Evolutionary conservation across 2,888 invertebrate genomes (phyloP), one percentile per base, ranked within the genome.

Genomic region (Leptinotarsa peninsularis): DNA sequence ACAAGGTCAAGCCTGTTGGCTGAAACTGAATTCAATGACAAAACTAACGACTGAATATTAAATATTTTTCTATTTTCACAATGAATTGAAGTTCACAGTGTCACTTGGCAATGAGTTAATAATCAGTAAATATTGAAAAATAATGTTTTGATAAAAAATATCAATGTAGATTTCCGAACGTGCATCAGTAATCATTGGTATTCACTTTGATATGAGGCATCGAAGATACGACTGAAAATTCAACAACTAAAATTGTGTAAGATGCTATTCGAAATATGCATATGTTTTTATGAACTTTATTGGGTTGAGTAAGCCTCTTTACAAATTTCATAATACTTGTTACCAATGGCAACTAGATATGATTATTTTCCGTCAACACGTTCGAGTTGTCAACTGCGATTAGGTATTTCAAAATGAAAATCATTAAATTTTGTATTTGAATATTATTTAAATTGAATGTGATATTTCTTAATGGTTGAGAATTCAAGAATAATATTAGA

Each of bases 261-360:
- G 63, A 33, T 63, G 43, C 17, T 33, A 33, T 63, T 63, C 43
- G n/a, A 43, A 63, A 63, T 63, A n/a, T 43, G 43, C 5, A 43
- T 63, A 33, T 10, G 43, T 63, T 33, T 63, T 63, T 27, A 63
- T 33, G 43, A 14, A 58, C 58, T 23, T 58, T 4, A 43, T 60
- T 23, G 3, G 13, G 15, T 60, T 60, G 27, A 21, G 63, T 33
- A 63, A 63, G 33, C 63, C 13, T n/a, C 27, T 43, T 43, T 33
- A 10, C 13, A 58, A 58, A 58, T 58, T 27, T 33, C 43, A 63
- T 63, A n/a, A 58, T 58, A 33, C 17, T 18, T 63, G 63, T 63
- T 33, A 63, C 63, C 63, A 43, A n/a, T 63, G 63, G 63, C 63
- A 63, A 63, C 63, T 33, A 27, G 17, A 63, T 33, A 23, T 23